A percentile compares a stretch with the other conserved stretches of the same genome.
Evolutionary conservation across 2,888 invertebrate species (phyloP).

Genomic region (Drosophila pegasa): DNA sequence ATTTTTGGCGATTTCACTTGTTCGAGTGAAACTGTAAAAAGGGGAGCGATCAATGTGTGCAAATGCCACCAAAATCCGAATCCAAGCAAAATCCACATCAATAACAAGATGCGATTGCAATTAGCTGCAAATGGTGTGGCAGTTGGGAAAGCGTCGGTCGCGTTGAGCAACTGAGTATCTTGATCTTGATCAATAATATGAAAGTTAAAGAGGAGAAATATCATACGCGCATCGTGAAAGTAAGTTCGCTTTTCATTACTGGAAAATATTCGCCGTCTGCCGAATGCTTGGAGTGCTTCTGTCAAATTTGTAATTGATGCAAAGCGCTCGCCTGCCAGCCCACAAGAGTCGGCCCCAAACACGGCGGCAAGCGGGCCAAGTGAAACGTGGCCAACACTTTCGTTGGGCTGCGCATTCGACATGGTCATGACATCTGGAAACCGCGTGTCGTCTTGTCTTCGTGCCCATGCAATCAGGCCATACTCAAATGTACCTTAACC

Average conservation of each 20-base stretch:
- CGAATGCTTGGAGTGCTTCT: slow-evolving; percentile 60
- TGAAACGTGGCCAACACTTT: slow-evolving; percentile 64
- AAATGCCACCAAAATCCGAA: slow-evolving; percentile 25
- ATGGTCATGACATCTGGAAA: slow-evolving; percentile 67
- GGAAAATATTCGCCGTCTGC: slow-evolving; percentile 23
- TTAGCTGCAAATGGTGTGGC: slow-evolving; percentile 67
- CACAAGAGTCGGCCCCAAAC: slow-evolving; percentile 29
- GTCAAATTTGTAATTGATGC: slow-evolving; percentile 75
- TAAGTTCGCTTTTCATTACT: slow-evolving; percentile 70
- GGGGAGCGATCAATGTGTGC: slow-evolving; percentile 9
- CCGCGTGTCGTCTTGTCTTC: slow-evolving; percentile 31
- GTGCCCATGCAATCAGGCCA: slow-evolving; percentile 17
- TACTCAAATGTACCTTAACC: slow-evolving; percentile 3
- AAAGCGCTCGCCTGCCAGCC: slow-evolving; percentile 33
- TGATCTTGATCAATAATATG: slow-evolving; percentile 76
- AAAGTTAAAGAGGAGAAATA: slow-evolving; percentile 59
- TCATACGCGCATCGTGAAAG: slow-evolving; percentile 55
- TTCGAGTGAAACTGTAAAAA: slow-evolving; percentile 45
- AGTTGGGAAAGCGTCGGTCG: slow-evolving; percentile 70
- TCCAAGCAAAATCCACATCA: slow-evolving; percentile 35
- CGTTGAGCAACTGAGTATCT: slow-evolving; percentile 29
- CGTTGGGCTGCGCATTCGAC: slow-evolving; percentile 60
- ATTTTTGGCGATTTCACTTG: slow-evolving; percentile 63
- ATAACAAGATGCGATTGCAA: slow-evolving; percentile 44
- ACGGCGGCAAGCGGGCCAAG: slow-evolving; percentile 14